Base-by-base conservation (phyloP, 35 echinoderm and acorn worm species). In the Apostichopus californicus region DNA sequence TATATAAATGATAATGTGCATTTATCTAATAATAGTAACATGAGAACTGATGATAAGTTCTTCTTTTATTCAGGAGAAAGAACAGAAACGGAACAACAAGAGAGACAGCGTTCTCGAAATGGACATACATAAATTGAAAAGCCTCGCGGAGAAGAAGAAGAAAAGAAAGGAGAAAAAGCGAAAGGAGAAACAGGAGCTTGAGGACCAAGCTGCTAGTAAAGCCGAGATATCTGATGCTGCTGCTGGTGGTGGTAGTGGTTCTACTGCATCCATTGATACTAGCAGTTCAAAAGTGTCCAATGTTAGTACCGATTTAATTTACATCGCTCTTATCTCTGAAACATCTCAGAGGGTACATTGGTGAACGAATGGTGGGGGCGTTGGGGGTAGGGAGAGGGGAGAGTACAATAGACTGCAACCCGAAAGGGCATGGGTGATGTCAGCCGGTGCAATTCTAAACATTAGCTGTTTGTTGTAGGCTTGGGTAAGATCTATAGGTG, bases 71-170 rank as follows among this genome's bases (percentile, higher is more conserved):
- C 93, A 96, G 93, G 92, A 96, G 86, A 94, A 87, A 79, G 90
- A 83, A 61, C 85, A 90, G 88, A 94, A 92, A 82, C 78, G 78
- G 55, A 92, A 93, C 78, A 78, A 86, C 20, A 94, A 90, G 14
- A 92, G 90, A 79, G 93, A 97, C 13, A 79, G 64, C 18, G 87
- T 97, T 0, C 11, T 97, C 56, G 77, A 90, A 10, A 55, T 94
- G 70, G 91, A 97, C 61, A 91, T 91, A 79, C 63, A 78, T 26
- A 97, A 94, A 86, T 84, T 97, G 11, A 85, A 90, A 66, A 94
- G 87, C 22, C 54, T 97, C 9, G 95, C 95, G 1, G 95, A 92
- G 77, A 94, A 87, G 57, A 97, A 97, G 83, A 90, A 90, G 55
- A 94, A 90, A 73, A 89, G 80, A 81, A 81, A 90, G 59, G 89